These are phyloP conservation scores for Zaprionus vittiger DNA, from an alignment of 1,140 invertebrate genomes.

Conservation along the genomic window DNA sequence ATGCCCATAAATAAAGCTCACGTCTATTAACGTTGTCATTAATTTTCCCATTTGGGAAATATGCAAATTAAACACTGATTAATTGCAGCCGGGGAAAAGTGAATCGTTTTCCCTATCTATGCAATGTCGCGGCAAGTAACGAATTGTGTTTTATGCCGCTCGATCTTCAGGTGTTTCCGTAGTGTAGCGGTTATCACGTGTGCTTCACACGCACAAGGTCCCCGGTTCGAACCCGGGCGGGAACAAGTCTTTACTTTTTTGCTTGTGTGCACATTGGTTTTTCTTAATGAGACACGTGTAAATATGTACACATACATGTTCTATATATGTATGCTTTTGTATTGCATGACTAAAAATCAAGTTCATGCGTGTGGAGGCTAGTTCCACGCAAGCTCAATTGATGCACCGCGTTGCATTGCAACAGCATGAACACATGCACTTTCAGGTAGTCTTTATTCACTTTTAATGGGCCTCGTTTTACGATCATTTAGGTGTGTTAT, in stretches of 20 bases:
- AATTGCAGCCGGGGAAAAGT: slow-evolving; percentile 50
- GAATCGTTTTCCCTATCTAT: slow-evolving; percentile 35
- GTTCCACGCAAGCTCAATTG: slow-evolving; percentile 24
- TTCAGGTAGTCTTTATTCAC: slow-evolving; percentile 40
- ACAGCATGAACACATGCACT: slow-evolving; percentile 34
- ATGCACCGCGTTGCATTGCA: slow-evolving; percentile 2
- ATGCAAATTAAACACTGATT: slow-evolving; percentile 70
- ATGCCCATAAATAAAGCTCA: slow-evolving; percentile 66
- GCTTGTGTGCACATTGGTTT: not conserved
- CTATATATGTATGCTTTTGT: slow-evolving; percentile 9
- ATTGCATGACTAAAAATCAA: slow-evolving; percentile 34
- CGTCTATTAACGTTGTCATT: slow-evolving; percentile 53
- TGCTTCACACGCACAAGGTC: slow-evolving; percentile 88
- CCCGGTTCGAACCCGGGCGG: slow-evolving; percentile 88
- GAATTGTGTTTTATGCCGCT: slow-evolving; percentile 26
- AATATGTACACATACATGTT: slow-evolving; percentile 15
- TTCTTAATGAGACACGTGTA: slow-evolving; percentile 17
- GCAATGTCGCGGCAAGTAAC: slow-evolving; percentile 13
- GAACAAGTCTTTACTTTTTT: slow-evolving; percentile 77
- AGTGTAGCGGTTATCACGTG: slow-evolving; percentile 87
- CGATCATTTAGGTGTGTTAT: slow-evolving; percentile 66
- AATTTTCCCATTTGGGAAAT: slow-evolving; percentile 58
- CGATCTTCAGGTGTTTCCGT: slow-evolving; percentile 59
- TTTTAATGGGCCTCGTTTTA: slow-evolving; percentile 70
- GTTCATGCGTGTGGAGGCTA: slow-evolving; percentile 43